These are phyloP conservation scores for Podarcis muralis DNA, from an alignment of 2,113 vertebrate species.

Conservation along the genomic window DNA sequence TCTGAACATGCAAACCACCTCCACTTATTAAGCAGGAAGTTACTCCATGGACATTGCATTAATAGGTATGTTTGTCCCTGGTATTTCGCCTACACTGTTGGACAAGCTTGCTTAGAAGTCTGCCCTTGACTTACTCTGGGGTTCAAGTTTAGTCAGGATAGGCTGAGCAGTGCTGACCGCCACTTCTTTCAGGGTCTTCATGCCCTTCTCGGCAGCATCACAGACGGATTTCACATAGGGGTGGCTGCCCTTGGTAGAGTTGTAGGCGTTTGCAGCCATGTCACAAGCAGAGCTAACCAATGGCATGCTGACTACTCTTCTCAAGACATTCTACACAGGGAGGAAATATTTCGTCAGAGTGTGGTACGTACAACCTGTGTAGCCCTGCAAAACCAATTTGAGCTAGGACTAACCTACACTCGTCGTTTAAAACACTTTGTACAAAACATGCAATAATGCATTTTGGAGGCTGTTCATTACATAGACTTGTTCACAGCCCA, in stretches of 20 bases:
- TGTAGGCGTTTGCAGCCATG: constrained; percentile 78
- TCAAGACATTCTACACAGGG: constrained; percentile 74
- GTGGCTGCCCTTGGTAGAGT: constrained; percentile 82
- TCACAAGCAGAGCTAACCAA: constrained; percentile 83
- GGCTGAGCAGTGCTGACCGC: constrained; percentile 83
- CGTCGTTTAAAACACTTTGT: no score
- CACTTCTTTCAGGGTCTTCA: constrained; percentile 35
- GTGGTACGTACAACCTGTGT: no score
- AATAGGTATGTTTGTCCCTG: no score
- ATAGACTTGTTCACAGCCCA: not conserved
- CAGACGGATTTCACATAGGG: constrained; percentile 84
- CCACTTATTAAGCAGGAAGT: not conserved
- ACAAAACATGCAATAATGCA: no score
- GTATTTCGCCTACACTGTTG: no score
- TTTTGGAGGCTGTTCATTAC: not conserved
- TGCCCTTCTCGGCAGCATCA: constrained; percentile 75
- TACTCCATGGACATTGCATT: no score
- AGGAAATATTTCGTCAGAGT: not conserved
- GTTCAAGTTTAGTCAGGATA: constrained; percentile 82
- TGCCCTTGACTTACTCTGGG: constrained; percentile 78
- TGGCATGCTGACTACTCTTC: constrained; percentile 78
- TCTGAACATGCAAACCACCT: no score
- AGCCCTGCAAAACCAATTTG: no score
- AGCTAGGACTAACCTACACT: no score
- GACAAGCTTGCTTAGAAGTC: not conserved